These are phyloP conservation scores for Andrena cerasifolii DNA, from an alignment of 1,140 invertebrate species.

Conservation along the genomic window DNA sequence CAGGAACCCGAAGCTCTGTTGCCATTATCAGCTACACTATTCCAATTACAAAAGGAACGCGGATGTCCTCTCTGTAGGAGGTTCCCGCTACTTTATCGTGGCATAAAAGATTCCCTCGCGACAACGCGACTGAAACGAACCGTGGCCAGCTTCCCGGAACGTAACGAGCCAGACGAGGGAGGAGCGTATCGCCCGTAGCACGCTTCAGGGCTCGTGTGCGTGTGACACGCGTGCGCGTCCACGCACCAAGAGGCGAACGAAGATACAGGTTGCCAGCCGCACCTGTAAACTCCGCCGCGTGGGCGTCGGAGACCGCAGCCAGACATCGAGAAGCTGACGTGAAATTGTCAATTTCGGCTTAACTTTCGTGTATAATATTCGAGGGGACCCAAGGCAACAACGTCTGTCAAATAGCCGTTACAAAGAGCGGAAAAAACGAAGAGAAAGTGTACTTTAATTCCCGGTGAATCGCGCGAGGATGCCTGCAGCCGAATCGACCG, in stretches of 20 bases:
- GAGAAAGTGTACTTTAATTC: background rate
- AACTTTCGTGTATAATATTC: slow-evolving; percentile 53
- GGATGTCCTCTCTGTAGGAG: too few species aligned
- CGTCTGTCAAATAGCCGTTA: too few species aligned
- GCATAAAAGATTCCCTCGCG: background rate
- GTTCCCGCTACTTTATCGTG: slow-evolving; percentile 24
- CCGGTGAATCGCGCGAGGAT: background rate
- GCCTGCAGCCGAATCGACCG: background rate
- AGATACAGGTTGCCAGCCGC: slow-evolving; percentile 79
- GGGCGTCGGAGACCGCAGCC: slow-evolving; percentile 74
- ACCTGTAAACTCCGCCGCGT: slow-evolving; percentile 78
- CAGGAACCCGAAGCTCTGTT: too few species aligned
- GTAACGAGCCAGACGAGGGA: slow-evolving; percentile 57
- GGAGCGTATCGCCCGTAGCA: slow-evolving; percentile 50
- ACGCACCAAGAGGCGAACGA: slow-evolving; percentile 52
- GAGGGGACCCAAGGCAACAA: slow-evolving; percentile 34
- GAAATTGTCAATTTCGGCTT: slow-evolving; percentile 68
- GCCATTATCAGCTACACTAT: too few species aligned
- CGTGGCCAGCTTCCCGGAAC: slow-evolving; percentile 50
- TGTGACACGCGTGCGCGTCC: slow-evolving; percentile 47
- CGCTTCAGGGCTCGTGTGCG: slow-evolving; percentile 48
- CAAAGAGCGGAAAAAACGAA: background rate
- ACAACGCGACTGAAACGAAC: slow-evolving; percentile 27
- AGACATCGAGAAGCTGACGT: slow-evolving; percentile 64
- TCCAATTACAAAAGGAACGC: too few species aligned